These are phyloP conservation scores for Ormyrus labotus DNA, from an alignment of 2,888 invertebrate genomes.

Conservation along the genomic window DNA sequence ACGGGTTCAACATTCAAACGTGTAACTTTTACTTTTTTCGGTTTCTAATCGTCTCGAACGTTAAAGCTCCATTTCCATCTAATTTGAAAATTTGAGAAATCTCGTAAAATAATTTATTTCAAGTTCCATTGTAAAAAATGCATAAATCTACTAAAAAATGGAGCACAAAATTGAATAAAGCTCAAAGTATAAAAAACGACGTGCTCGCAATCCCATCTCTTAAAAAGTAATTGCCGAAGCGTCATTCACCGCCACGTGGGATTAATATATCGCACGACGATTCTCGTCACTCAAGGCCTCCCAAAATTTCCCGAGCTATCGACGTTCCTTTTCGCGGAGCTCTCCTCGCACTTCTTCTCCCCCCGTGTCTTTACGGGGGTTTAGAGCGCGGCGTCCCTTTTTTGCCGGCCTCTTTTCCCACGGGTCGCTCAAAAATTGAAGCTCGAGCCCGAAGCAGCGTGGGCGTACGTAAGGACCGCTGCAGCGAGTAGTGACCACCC, in stretches of 20 bases:
- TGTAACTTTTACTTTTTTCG: no score
- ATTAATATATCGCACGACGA: constrained; percentile 38
- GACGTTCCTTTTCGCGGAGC: constrained; percentile 13
- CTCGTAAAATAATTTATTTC: not conserved
- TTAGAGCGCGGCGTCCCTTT: constrained; percentile 22
- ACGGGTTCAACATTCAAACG: no score
- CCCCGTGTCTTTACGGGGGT: constrained; percentile 29
- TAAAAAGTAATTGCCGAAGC: constrained; percentile 26
- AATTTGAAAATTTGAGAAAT: not conserved
- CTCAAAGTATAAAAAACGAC: not conserved
- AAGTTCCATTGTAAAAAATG: not conserved
- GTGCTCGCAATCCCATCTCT: not conserved
- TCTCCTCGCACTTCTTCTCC: not conserved
- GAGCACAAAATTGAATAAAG: constrained; percentile 28
- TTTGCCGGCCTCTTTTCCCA: constrained; percentile 62
- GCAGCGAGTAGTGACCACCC: constrained; percentile 49
- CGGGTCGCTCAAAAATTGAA: constrained; percentile 73
- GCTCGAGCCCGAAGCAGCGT: constrained; percentile 57
- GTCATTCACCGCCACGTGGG: constrained; percentile 30
- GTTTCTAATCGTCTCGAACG: no score
- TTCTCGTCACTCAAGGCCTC: not conserved
- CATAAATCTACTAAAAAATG: not conserved
- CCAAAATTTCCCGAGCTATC: constrained; percentile 1
- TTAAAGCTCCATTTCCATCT: not conserved
- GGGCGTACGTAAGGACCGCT: not conserved